These are phyloP conservation scores for Anableps anableps DNA, from an alignment of 2,797 vertebrate species.

Conservation along the genomic window DNA sequence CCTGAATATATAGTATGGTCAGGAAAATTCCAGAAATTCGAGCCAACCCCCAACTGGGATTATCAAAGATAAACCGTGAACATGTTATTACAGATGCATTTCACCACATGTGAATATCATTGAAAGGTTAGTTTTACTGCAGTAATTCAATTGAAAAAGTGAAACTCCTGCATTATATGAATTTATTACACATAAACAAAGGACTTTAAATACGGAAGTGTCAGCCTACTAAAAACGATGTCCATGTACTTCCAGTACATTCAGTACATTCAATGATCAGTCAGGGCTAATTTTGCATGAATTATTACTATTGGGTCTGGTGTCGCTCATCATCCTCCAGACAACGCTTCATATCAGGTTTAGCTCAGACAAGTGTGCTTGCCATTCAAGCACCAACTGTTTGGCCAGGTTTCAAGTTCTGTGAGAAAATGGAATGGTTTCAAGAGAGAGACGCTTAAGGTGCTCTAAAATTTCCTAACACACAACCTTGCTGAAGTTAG, in stretches of 20 bases:
- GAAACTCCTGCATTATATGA: too few relatives aligned
- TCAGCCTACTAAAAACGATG: too few relatives aligned
- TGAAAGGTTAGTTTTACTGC: not conserved
- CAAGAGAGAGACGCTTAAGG: not conserved
- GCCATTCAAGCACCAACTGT: not conserved
- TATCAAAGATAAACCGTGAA: too few relatives aligned
- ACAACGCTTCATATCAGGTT: too few relatives aligned
- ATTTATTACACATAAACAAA: too few relatives aligned
- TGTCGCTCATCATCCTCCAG: too few relatives aligned
- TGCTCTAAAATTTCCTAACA: not conserved
- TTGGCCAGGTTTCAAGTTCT: not conserved
- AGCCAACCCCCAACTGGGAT: too few relatives aligned
- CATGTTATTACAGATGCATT: not conserved
- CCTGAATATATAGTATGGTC: not conserved
- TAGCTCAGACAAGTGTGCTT: not conserved
- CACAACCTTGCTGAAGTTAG: not conserved
- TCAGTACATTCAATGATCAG: too few relatives aligned
- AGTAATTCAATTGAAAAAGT: not conserved
- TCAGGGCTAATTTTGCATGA: too few relatives aligned
- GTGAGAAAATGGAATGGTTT: not conserved
- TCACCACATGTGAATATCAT: not conserved
- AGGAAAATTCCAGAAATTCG: not conserved
- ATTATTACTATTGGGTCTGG: too few relatives aligned
- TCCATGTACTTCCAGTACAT: too few relatives aligned
- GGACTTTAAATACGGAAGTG: too few relatives aligned